Base-by-base conservation (phyloP, 2,888 invertebrate genomes). In the Philereme transversata region DNA sequence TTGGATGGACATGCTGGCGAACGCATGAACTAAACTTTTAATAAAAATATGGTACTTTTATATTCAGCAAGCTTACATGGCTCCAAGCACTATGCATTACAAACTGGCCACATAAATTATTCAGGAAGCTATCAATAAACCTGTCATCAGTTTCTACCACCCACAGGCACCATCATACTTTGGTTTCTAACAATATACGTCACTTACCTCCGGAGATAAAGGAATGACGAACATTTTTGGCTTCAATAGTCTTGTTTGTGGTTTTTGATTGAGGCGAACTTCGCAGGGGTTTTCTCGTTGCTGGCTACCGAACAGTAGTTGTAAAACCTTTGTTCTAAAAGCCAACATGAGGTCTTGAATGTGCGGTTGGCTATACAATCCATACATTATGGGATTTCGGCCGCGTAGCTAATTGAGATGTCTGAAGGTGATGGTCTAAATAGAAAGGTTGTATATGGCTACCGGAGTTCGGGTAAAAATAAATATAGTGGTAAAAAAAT, bases 141-240 rank as follows among this genome's bases (percentile, higher is more conserved):
- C 87, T 88, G 87, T 90, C 90, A 83, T 84, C 90, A 81, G 83
- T 83, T 83, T 76, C 79, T 62, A 73, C 90, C 90, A 85, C 90
- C 90, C 87, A 90, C 86, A 83, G 86, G 79, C 83, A 84, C 81
- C 83, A 90, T 91, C 77, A 91, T 88, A 84, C 81, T 86, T 82
- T 84, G 87, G 89, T 87, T 81, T 76, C 71, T 73, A 81, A 88
- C 88, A 89, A 90, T 85, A 72, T 71, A 53, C 57, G 36, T 55
- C 35, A 62, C 57, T 57, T 51, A 48, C 57, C 76, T 69, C 69
- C 69, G 75, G 74, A 78, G 73, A 78, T 73, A 72, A 76, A 76
- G 84, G 76, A 84, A 83, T 84, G 84, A 71, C 74, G 43, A 64
- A 65, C 64, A 69, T 68, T 65, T 74, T 67, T 70, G 58, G 60